Evolutionary conservation across 2,113 vertebrate species (phyloP).

Genomic region (Chunga burmeisteri): DNA sequence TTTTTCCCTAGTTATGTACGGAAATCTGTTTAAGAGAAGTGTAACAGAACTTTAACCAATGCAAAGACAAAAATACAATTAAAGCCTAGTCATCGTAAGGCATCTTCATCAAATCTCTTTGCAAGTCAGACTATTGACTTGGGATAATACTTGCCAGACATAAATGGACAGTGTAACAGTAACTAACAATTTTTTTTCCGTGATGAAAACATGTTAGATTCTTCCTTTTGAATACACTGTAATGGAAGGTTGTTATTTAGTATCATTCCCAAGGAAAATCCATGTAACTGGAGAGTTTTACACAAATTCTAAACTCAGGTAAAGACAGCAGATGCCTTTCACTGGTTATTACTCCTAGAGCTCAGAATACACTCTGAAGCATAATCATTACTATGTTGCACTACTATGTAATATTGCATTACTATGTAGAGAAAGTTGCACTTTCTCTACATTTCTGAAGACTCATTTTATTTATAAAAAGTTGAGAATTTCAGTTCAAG

Average conservation of each 20-base stretch:
- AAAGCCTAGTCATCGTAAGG: background rate
- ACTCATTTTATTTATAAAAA: background rate
- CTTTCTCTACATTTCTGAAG: background rate
- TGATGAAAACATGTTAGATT: background rate
- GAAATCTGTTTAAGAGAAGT: background rate
- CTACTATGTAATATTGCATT: no score
- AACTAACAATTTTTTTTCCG: background rate
- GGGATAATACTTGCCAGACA: background rate
- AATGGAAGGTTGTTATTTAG: background rate
- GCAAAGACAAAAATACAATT: background rate
- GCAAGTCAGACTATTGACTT: background rate
- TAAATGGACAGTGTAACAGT: background rate
- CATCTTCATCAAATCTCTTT: background rate
- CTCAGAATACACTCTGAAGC: background rate
- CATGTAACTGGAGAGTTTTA: background rate
- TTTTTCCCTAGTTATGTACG: background rate
- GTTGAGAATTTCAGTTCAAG: background rate
- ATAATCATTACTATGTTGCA: background rate
- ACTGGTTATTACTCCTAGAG: background rate
- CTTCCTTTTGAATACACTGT: background rate
- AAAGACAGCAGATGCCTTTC: background rate
- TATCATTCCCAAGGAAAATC: background rate
- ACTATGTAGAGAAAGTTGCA: no score
- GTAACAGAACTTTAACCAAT: background rate
- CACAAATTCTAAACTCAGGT: background rate